Evolutionary conservation across 1,140 invertebrate genomes (phyloP), one percentile per base, ranked within the genome.

Genomic region (Drosophila repletoides): DNA sequence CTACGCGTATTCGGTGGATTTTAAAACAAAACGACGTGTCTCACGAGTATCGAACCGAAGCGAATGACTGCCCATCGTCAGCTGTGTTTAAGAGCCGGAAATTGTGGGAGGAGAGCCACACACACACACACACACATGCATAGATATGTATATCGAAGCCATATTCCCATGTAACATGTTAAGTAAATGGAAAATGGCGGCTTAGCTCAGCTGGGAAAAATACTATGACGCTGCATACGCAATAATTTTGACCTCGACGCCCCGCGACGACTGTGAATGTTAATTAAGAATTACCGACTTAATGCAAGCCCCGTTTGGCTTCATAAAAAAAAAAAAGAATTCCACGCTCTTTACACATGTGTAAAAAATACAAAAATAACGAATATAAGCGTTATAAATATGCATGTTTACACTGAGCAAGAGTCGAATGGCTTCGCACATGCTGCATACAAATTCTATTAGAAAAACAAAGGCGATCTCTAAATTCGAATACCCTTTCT

Each of bases 231-330:
- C 38, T 28, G 56, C n/a, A 36, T 46, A 59, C 52, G 48, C 56
- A 38, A 53, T 46, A 34, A 69, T 61, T 71, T 60, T 40, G 67
- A 53, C 56, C 56, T 72, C 60, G 15, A 55, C 24, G 29, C 9
- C n/a, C 21, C 4, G 19, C 22, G 19, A 61, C 24, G 26, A 56
- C 36, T 34, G 51, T 66, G 70, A 70, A 80, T 83, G 52, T 74
- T 65, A 77, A 74, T 83, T 84, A 81, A 76, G 59, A 83, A 40
- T 65, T 69, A 71, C 68, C 55, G 76, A 77, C 68, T 72, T 72
- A 69, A 34, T 75, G 63, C 36, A 49, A 69, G 52, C 51, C n/a
- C n/a, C 40, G 9, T 10, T 28, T 48, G n/a, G 43, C 12, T 51
- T 38, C 29, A n/a, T n/a, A n/a, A n/a, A n/a, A n/a, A n/a, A n/a